A percentile compares a stretch with the other conserved stretches of the same genome.
phyloP scores from a whole-genome alignment of 2,113 vertebrate genomes.

The Galeopterus variegatus region DNA sequence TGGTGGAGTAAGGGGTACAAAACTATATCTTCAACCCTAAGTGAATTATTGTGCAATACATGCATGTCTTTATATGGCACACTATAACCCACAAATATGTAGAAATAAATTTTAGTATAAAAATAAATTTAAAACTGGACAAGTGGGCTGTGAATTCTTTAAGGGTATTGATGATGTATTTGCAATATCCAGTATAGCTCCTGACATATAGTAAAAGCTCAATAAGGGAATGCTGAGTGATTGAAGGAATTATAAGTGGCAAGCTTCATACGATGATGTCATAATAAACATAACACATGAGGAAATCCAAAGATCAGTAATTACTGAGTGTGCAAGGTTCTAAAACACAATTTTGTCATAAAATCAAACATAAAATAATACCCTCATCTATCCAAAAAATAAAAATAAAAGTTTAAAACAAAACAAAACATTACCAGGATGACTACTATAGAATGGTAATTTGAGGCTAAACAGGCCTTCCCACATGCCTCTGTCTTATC shows the following conservation, averaged over 20 bases:
- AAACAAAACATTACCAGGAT: too few relatives aligned
- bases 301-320: not conserved
- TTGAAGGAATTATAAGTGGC: not conserved
- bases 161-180: not conserved
- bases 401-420: not conserved
- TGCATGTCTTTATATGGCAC: too few relatives aligned
- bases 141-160: not conserved
- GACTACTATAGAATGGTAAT: not conserved
- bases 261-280: not conserved
- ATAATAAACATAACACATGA: not conserved
- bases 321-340: not conserved
- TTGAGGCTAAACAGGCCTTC: not conserved
- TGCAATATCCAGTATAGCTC: not conserved
- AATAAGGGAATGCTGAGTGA: not conserved
- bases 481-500: not conserved
- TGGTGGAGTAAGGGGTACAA: too few relatives aligned
- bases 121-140: not conserved
- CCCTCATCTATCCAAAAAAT: not conserved
- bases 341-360: not conserved
- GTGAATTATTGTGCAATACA: too few relatives aligned
- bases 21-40: too few relatives aligned
- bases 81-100: too few relatives aligned
- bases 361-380: constrained; percentile 25
- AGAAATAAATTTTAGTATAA: too few relatives aligned
- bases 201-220: not conserved